These are phyloP conservation scores for Austrofundulus limnaeus DNA, from an alignment of 2,113 vertebrate species.

Conservation along the genomic window DNA sequence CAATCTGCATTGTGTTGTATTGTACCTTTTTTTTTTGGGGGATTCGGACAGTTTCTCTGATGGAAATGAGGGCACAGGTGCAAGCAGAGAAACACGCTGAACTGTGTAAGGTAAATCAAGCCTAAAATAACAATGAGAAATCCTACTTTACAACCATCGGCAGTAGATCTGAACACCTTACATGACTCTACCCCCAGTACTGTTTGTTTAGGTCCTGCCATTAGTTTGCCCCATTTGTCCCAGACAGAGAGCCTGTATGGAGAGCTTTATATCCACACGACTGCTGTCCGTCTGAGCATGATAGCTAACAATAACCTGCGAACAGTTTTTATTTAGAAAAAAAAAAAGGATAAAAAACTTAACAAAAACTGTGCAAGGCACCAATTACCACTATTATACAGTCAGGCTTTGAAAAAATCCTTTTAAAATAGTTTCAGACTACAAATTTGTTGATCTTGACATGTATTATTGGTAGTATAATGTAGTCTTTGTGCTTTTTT, in stretches of 20 bases:
- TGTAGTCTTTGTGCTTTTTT: conserved; percentile 54
- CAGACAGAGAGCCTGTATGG: conserved; percentile 33
- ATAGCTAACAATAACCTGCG: conserved; percentile 14
- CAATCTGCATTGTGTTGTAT: not conserved
- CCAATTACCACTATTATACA: conserved; percentile 3
- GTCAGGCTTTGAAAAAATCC: conserved; percentile 30
- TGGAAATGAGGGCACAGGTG: conserved; percentile 6
- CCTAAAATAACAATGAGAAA: conserved; percentile 19
- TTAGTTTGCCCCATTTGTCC: conserved; percentile 54
- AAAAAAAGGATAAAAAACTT: not conserved
- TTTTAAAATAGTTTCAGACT: conserved; percentile 49
- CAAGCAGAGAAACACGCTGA: conserved; percentile 9
- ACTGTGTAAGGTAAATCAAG: conserved; percentile 21
- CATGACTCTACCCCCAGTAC: conserved; percentile 12
- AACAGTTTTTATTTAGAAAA: not conserved
- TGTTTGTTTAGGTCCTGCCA: conserved; percentile 27
- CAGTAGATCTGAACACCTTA: too few species aligned
- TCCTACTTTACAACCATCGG: conserved; percentile 1
- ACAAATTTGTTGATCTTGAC: conserved; percentile 56
- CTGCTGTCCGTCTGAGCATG: conserved; percentile 12
- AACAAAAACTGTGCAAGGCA: not conserved
- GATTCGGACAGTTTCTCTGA: conserved; percentile 11
- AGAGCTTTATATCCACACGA: conserved; percentile 24
- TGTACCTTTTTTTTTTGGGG: conserved; percentile 18
- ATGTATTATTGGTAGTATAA: conserved; percentile 52